Percentiles rank a stretch among this genome's conserved stretches.
These are phyloP conservation scores for Tryphoninae sp. DNA, from an alignment of 2,888 invertebrate species.

Conservation along the genomic window DNA sequence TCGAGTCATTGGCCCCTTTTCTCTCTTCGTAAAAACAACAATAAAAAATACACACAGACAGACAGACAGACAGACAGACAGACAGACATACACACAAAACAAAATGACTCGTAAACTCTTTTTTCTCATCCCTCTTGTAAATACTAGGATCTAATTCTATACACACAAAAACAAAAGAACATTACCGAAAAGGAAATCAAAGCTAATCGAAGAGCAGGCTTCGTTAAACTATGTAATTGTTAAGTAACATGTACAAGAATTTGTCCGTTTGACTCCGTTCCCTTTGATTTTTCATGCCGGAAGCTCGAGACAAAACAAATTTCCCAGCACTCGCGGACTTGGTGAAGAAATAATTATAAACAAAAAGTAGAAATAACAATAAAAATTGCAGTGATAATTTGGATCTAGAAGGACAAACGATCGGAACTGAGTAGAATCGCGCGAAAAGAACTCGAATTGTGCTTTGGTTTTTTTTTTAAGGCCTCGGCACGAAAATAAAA, in stretches of 20 bases:
- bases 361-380: not conserved
- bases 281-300: not conserved
- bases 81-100: conserved; percentile 34
- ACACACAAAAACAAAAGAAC: conserved; percentile 20
- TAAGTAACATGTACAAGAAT: conserved; percentile 55
- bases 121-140: conserved; percentile 65
- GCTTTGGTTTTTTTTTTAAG: conserved; percentile 36
- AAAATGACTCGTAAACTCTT: conserved; percentile 26
- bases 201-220: conserved; percentile 70
- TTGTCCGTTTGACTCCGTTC: conserved; percentile 34
- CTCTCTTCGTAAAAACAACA: conserved; percentile 65
- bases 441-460: conserved; percentile 30
- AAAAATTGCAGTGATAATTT: conserved; percentile 19
- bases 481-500: conserved; percentile 11
- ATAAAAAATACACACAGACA: not conserved
- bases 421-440: not conserved
- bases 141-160: conserved; percentile 67
- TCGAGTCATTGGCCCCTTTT: conserved; percentile 59
- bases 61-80: not conserved
- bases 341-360: conserved; percentile 35
- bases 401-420: conserved; percentile 3
- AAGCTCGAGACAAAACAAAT: not conserved
- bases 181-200: conserved; percentile 8
- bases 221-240: conserved; percentile 66
- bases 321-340: conserved; percentile 49